Conservation (phyloP, 2,797 vertebrate species). For the Lithobates pipiens region DNA sequence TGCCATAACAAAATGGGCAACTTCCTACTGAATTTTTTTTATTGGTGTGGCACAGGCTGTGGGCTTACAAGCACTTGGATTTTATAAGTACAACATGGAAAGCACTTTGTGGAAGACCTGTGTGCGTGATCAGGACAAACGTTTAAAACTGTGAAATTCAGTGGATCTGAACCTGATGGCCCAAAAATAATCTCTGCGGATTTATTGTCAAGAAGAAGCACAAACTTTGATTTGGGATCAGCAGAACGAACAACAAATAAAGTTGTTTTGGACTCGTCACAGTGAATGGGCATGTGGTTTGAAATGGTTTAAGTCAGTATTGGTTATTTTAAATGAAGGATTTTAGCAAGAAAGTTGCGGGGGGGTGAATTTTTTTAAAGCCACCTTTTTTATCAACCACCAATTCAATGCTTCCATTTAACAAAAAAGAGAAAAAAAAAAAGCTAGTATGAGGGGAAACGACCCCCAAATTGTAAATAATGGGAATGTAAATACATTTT, state of each 20-base stretch:
- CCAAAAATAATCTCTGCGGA: not conserved
- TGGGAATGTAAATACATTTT: slow-evolving; percentile 39
- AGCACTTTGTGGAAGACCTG: slow-evolving; percentile 71
- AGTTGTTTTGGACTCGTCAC: slow-evolving; percentile 35
- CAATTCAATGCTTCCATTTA: slow-evolving; percentile 62
- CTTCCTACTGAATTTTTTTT: not conserved
- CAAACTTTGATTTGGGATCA: not conserved
- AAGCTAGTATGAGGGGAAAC: not conserved
- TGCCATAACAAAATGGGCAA: not conserved
- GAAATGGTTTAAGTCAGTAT: slow-evolving; percentile 65
- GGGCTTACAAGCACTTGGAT: slow-evolving; percentile 64
- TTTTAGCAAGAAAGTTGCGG: slow-evolving; percentile 69
- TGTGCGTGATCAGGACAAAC: slow-evolving; percentile 55
- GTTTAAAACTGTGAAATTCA: slow-evolving; percentile 35
- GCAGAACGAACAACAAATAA: not conserved
- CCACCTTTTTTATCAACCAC: slow-evolving; percentile 2
- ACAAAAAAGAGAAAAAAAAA: not conserved
- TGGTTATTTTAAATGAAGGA: slow-evolving; percentile 77
- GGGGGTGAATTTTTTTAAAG: slow-evolving; percentile 63
- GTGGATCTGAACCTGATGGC: not conserved
- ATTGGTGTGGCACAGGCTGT: not conserved
- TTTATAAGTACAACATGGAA: slow-evolving; percentile 67
- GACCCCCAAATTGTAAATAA: slow-evolving; percentile 35
- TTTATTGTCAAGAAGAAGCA: not conserved
- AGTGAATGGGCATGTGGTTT: not conserved